Evolutionary conservation across 2,113 vertebrate genomes (phyloP), one percentile per base, ranked within the genome.

Genomic region (Perca schrenkii): DNA sequence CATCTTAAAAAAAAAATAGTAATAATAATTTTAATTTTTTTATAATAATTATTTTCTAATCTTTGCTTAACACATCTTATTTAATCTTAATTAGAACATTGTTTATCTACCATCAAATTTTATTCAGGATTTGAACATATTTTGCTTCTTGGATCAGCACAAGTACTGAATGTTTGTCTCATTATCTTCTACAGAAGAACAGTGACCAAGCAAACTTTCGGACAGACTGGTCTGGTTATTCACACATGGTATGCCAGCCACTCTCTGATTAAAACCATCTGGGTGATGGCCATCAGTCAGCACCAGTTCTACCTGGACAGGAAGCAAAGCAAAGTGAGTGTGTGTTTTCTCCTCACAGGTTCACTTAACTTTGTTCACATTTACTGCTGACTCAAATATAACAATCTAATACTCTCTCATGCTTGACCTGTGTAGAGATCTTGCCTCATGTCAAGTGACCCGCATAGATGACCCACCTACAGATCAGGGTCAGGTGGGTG

Each of bases 261-360:
- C 62, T 97, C 97, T 84, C 95, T 99, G 93, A 99, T 99, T 95
- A 99, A 99, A 85, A 99, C 97, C 95, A 99, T 99, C 95, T 99
- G 98, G 98, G 97, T 96, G 82, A 99, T 99, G 98, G 98, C 98
- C 86, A 99, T 99, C 91, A 99, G 98, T 95, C 98, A 99, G 82
- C 98, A 99, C 92, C 98, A 99, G 91, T 99, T 99, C 88, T 99
- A 99, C 95, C 94, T 99, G 96, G 98, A 99, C 90, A 96, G 97
- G 87, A 99, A 97, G 82, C 97, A 99, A 93, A 99, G 97, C 94
- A 98, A 99, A 96, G 98, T 99, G 93, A 97, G 98, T 98, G 86
- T 92, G 61, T 31, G 49, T 46, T 43, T 52, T 60, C 31, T 78
- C 34, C 31, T 34, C 11, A 22, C 5, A 64, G 6, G 15, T 58